Percentiles rank a stretch among this genome's conserved stretches.
Conservation (phyloP, 2,888 invertebrate species). For the Acronicta psi region DNA sequence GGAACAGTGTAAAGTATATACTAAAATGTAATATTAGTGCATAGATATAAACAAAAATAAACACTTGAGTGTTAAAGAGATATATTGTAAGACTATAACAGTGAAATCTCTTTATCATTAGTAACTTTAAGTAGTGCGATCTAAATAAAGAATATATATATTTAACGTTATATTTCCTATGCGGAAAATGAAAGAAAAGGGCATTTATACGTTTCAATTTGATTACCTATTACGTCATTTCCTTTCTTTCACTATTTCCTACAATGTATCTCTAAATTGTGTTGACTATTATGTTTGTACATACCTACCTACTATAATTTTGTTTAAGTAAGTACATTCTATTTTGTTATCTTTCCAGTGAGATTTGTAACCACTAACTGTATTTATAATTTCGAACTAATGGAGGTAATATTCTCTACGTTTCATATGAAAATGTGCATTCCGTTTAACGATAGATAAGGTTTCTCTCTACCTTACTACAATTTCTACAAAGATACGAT, state of each 20-base stretch:
- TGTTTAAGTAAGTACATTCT: constrained; percentile 50
- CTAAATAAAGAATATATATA: constrained; percentile 75
- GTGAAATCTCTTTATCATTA: constrained; percentile 84
- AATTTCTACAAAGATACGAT: constrained; percentile 25
- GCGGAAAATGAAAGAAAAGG: constrained; percentile 73
- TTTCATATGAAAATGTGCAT: constrained; percentile 47
- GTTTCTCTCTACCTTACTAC: constrained; percentile 6
- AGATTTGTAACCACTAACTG: constrained; percentile 57
- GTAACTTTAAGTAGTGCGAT: constrained; percentile 81
- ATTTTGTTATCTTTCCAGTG: constrained; percentile 75
- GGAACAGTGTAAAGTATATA: constrained; percentile 89
- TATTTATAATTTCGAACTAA: constrained; percentile 37
- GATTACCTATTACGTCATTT: constrained; percentile 70
- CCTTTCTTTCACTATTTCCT: constrained; percentile 75
- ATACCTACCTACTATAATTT: constrained; percentile 71
- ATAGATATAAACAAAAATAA: constrained; percentile 79
- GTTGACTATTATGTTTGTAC: constrained; percentile 74
- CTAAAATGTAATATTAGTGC: constrained; percentile 86
- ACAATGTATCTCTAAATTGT: constrained; percentile 75
- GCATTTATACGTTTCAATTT: constrained; percentile 85
- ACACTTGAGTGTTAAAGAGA: constrained; percentile 78
- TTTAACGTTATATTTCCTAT: constrained; percentile 79
- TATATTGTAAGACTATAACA: constrained; percentile 83
- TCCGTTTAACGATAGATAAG: constrained; percentile 48
- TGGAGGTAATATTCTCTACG: constrained; percentile 50